Evolutionary conservation across 2,797 vertebrate genomes (phyloP).

Genomic region (Bucorvus abyssinicus): DNA sequence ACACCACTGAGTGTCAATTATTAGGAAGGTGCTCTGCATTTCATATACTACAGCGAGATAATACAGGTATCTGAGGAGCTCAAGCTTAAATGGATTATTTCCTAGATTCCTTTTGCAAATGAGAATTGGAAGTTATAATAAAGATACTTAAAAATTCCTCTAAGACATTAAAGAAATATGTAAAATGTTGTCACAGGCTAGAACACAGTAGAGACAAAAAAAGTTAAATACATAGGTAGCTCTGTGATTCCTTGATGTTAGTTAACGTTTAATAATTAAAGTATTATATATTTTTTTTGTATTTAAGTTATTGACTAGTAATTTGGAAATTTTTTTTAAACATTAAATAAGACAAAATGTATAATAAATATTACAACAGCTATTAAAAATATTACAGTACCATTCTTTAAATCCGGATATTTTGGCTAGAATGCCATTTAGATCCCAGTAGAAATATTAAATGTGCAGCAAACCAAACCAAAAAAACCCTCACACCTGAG

Average conservation of each 20-base stretch:
- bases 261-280: not conserved
- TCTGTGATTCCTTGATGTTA: not conserved
- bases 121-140: not conserved
- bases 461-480: rapidly evolving
- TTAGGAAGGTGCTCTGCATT: not conserved
- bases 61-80: not conserved
- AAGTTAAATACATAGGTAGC: not conserved
- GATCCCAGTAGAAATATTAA: not conserved
- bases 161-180: not conserved
- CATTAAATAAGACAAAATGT: not conserved
- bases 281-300: not conserved
- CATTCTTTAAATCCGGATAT: not conserved
- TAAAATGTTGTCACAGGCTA: not conserved
- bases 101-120: not conserved
- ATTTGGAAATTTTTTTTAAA: not conserved
- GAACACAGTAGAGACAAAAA: not conserved
- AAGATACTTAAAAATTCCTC: not conserved
- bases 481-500: not conserved
- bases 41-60: not conserved
- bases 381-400: not conserved
- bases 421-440: not conserved
- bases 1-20: not conserved
- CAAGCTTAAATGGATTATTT: not conserved
- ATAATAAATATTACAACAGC: not conserved
- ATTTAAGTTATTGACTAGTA: not conserved